Base-by-base conservation (phyloP, 2,888 invertebrate genomes). In the Timema podura region DNA sequence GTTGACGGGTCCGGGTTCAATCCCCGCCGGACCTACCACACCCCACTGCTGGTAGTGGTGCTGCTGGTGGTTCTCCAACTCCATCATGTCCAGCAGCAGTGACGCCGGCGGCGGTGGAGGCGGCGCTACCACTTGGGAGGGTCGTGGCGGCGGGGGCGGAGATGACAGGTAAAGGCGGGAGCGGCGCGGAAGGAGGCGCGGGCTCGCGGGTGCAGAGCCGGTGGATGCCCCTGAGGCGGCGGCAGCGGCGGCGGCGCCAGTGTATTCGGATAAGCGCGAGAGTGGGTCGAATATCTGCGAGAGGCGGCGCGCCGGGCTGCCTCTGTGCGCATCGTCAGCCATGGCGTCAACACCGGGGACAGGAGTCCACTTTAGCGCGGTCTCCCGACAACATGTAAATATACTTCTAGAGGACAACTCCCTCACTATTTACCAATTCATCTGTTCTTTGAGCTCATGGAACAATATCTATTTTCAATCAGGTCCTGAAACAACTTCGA, bases 221-320 rank as follows among this genome's bases (percentile, higher is more conserved):
- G 64, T 68, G 66, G 61, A 57, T 48, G 30, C 49, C 73, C 68
- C 68, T 65, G 64, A 79, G 81, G 74, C 79, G 81, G 77, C 78
- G 30, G 30, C 30, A 30, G 30, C 30, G 30, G 86, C 82, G 76
- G 81, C 66, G 76, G 86, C 82, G 76, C 85, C 83, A 76, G 87
- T 86, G 76, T 88, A 83, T 80, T 91, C 88, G 81, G 89, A 88
- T 74, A 93, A 84, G 80, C 91, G 84, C 74, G 91, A 87, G 78
- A 93, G 85, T 76, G 92, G 92, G 83, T 93, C 92, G 81, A 91
- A 91, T 77, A 91, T 90, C 85, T 92, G 91, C 81, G 92, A 92
- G 81, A 92, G 83, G 79, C 92, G 87, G 78, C 90, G 87, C 81
- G 89, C 86, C 77, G 84, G 83, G 79, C 88, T 84, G n/a, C 81